Percentiles rank a stretch among this genome's conserved stretches.
These are phyloP conservation scores for Eupithecia centaureata DNA, from an alignment of 2,888 invertebrate genomes.

Conservation along the genomic window DNA sequence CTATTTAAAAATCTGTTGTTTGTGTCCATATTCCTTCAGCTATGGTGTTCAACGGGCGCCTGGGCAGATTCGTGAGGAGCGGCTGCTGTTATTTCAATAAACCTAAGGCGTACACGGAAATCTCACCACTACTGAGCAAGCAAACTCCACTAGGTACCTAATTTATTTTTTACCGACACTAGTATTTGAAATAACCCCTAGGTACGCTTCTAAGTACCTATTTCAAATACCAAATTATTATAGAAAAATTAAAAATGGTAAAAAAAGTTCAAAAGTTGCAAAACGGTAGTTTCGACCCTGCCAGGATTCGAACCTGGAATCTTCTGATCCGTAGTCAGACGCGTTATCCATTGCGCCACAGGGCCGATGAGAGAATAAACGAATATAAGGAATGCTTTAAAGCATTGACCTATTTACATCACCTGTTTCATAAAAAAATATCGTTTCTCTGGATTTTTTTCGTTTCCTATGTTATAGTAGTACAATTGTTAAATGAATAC, in stretches of 20 bases:
- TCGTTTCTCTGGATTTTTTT: not conserved
- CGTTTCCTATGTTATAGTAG: no score
- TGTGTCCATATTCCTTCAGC: no score
- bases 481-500: no score
- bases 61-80: constrained; percentile 81
- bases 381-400: not conserved
- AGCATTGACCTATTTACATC: not conserved
- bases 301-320: constrained; percentile 88
- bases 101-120: constrained; percentile 83
- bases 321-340: constrained; percentile 89
- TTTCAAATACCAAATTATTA: no score
- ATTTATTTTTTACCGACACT: no score
- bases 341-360: constrained; percentile 88
- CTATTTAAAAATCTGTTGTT: no score
- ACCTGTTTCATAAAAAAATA: not conserved
- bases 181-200: no score
- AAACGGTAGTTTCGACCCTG: constrained; percentile 70
- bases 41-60: constrained; percentile 86
- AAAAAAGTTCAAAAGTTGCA: not conserved
- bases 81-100: constrained; percentile 76
- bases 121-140: constrained; percentile 69
- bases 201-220: no score
- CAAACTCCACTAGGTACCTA: constrained; percentile 49
- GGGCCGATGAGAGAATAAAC: constrained; percentile 61
- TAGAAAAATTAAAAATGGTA: not conserved